These are phyloP conservation scores for Scelioninae gen. 1 DNA, from an alignment of 2,888 invertebrate species.

Conservation along the genomic window DNA sequence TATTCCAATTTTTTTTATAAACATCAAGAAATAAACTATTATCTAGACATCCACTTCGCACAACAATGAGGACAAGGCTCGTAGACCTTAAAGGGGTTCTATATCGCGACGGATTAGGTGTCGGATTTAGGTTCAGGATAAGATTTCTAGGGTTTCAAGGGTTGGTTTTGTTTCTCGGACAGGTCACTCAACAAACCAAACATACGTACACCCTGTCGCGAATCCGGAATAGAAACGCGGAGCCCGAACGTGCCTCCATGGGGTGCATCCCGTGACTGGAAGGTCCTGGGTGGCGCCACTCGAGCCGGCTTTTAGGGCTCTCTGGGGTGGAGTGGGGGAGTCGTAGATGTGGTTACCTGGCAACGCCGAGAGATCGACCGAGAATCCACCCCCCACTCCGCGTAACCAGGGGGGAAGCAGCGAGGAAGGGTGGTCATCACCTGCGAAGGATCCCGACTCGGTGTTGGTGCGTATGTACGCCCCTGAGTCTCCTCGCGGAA, in stretches of 20 bases:
- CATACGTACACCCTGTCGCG: constrained; percentile 56
- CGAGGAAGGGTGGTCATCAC: constrained; percentile 57
- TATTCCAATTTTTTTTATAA: too few species aligned
- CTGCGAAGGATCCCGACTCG: constrained; percentile 56
- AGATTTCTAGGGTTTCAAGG: neutral
- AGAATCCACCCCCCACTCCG: constrained; percentile 81
- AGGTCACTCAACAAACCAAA: constrained; percentile 21
- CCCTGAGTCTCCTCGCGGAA: constrained; percentile 55
- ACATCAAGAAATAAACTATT: too few species aligned
- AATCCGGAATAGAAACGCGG: constrained; percentile 55
- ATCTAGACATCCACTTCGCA: too few species aligned
- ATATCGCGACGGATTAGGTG: too few species aligned
- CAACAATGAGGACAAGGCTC: too few species aligned
- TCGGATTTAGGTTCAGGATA: too few species aligned
- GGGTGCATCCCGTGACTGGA: constrained; percentile 82
- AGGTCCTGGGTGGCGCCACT: constrained; percentile 77
- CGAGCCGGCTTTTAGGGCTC: constrained; percentile 76
- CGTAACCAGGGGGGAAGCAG: constrained; percentile 78
- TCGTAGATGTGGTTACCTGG: constrained; percentile 81
- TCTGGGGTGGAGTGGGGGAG: constrained; percentile 73
- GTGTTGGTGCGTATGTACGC: constrained; percentile 50
- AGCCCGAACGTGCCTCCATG: constrained; percentile 78
- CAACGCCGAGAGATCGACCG: constrained; percentile 84
- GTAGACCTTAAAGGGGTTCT: too few species aligned
- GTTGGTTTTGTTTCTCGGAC: neutral